Percentiles rank a stretch among this genome's conserved stretches.
These are phyloP conservation scores for Nematolebias whitei DNA, from an alignment of 2,113 vertebrate species.

Conservation along the genomic window DNA sequence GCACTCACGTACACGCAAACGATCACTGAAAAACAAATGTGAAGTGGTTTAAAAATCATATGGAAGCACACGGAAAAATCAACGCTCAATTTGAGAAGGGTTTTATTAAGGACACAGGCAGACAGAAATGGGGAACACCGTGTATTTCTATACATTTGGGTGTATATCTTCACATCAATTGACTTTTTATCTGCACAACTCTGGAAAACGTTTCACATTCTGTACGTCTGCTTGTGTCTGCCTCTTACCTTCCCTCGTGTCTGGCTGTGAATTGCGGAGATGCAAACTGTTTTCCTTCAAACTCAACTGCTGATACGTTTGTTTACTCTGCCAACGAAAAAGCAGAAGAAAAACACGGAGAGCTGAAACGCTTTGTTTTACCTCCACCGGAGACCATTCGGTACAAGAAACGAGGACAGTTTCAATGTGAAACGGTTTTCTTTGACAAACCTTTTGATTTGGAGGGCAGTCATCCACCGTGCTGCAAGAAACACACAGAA, in stretches of 20 bases:
- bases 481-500: slow-evolving; percentile 72
- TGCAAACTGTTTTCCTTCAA: slow-evolving; percentile 93
- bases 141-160: background rate
- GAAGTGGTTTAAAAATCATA: no score
- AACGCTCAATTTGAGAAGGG: no score
- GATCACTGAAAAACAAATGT: slow-evolving; percentile 81
- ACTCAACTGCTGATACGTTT: slow-evolving; percentile 93
- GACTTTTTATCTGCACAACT: no score
- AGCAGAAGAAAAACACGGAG: background rate
- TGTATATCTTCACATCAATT: background rate
- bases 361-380: background rate
- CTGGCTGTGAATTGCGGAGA: slow-evolving; percentile 82
- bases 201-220: background rate
- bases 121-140: background rate
- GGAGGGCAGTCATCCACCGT: slow-evolving; percentile 97
- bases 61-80: no score
- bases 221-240: background rate
- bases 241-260: slow-evolving; percentile 87
- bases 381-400: no score
- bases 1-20: slow-evolving; percentile 91
- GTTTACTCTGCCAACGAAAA: slow-evolving; percentile 85
- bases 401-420: background rate
- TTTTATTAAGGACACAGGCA: no score
- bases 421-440: background rate
- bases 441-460: slow-evolving; percentile 78